Evolutionary conservation across 2,888 invertebrate species (phyloP).

Genomic region (Archips xylosteana): DNA sequence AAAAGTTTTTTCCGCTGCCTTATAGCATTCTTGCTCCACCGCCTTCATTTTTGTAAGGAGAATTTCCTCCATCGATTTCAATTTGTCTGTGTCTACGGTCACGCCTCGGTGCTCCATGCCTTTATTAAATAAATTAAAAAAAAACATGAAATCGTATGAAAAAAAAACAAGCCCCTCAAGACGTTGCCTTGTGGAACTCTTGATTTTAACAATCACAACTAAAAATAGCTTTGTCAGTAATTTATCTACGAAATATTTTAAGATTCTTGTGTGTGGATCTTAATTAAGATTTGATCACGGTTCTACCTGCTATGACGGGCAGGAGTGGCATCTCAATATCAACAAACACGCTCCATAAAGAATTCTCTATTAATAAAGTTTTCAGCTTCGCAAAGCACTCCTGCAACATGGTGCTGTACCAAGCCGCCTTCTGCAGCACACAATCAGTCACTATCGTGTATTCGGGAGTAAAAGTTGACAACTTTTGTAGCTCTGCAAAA

Average conservation of each 20-base stretch:
- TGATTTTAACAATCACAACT: neutral
- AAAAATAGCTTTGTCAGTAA: too few species aligned
- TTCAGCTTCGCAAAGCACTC: conserved; percentile 55
- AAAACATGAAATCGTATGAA: too few species aligned
- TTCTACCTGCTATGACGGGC: conserved; percentile 74
- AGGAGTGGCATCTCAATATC: conserved; percentile 77
- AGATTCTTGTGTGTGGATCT: too few species aligned
- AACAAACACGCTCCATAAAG: conserved; percentile 72
- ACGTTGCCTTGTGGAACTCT: conserved; percentile 14
- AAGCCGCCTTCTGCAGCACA: conserved; percentile 63
- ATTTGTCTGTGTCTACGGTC: conserved; percentile 60
- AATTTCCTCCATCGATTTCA: conserved; percentile 67
- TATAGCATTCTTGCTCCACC: conserved; percentile 69
- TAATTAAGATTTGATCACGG: neutral
- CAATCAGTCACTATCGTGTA: conserved; percentile 67
- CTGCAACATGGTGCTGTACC: conserved; percentile 62
- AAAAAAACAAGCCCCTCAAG: neutral
- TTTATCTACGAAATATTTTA: too few species aligned
- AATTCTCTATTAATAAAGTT: conserved; percentile 55
- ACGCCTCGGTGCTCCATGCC: conserved; percentile 77
- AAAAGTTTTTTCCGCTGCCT: conserved; percentile 70
- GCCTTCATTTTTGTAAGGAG: conserved; percentile 60
- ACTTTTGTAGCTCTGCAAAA: conserved; percentile 66
- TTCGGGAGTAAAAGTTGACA: conserved; percentile 55
- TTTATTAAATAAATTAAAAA: too few species aligned